Base-by-base conservation (phyloP, 2,888 invertebrate species). In the Oscheius sp. region DNA sequence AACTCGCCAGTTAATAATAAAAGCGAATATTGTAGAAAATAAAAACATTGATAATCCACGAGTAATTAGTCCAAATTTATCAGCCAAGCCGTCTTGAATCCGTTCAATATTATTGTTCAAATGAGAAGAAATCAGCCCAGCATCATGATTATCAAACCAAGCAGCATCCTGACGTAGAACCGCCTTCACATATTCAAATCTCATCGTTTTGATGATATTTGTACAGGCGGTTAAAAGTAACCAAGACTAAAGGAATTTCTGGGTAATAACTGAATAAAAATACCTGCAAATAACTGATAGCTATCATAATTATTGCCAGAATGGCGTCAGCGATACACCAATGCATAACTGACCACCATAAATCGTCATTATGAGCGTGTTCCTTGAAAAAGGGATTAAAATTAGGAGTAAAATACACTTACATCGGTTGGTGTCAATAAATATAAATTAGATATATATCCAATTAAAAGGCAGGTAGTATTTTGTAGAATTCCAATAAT, bases 11-110 rank as follows among this genome's bases (percentile, higher is more conserved):
- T 80, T 76, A 61, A 79, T 76, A 43, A 76, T 70, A 27, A 78
- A 72, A 23, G 77, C 79, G 3, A 75, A 73, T 69, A 80, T 72
- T 13, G 77, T 75, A 0, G 82, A 81, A n/a, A 77, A 72, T 12
- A 76, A 69, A 75, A 81, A 83, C 74, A 80, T 77, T 2, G 80
- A 66, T 29, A 81, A 76, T 23, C 82, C 82, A 2, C 82, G 75
- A 12, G 80, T 70, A 13, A 83, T 58, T 59, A 83, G 73, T 13
- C 79, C 81, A 2, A 74, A 66, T 49, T 81, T 81, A 66, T 79
- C 79, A 2, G 79, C 81, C 79, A 72, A 66, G 55, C 72, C 72
- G 43, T 72, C 72, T 23, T 58, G 66, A 18, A 72, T 72, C 45
- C 66, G 9, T 25, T 72, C 72, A 27, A 72, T 66, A 29, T 72